These are phyloP conservation scores for Lathronympha strigana DNA, from an alignment of 2,888 invertebrate species.

Conservation along the genomic window DNA sequence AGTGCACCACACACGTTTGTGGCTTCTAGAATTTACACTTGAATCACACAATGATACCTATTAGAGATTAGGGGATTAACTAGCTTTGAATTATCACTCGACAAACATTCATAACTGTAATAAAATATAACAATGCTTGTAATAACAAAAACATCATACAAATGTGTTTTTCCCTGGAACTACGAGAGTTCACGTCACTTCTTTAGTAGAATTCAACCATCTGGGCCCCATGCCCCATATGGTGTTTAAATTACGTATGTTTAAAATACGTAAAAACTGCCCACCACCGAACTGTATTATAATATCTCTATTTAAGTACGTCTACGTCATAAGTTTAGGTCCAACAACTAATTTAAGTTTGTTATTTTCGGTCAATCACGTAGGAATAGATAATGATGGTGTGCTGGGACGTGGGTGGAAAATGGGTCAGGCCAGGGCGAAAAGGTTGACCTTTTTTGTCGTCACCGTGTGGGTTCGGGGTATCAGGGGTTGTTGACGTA, in stretches of 20 bases:
- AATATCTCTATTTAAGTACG: no score
- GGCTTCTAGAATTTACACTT: slow-evolving; percentile 4
- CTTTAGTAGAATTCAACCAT: neutral
- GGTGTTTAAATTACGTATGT: neutral
- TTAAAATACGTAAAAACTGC: neutral
- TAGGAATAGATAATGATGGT: slow-evolving; percentile 30
- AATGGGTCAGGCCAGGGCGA: slow-evolving; percentile 20
- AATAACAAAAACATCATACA: slow-evolving; percentile 6
- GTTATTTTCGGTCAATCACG: slow-evolving; percentile 23
- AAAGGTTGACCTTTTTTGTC: slow-evolving; percentile 32
- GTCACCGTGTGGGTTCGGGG: slow-evolving; percentile 8
- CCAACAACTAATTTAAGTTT: neutral
- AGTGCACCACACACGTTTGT: no score
- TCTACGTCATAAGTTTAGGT: slow-evolving; percentile 22
- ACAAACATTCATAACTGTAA: neutral
- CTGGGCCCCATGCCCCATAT: neutral
- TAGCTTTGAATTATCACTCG: slow-evolving; percentile 1
- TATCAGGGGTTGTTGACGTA: neutral
- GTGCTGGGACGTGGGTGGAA: slow-evolving; percentile 29
- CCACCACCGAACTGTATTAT: neutral
- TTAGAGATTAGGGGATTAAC: slow-evolving; percentile 14
- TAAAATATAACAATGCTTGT: neutral
- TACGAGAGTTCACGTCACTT: neutral
- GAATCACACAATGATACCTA: slow-evolving; percentile 4
- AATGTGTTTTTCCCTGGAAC: neutral